A percentile compares a stretch with the other conserved stretches of the same genome.
phyloP scores from a whole-genome alignment of 2,888 invertebrate genomes.

The Isoperla grammatica region DNA sequence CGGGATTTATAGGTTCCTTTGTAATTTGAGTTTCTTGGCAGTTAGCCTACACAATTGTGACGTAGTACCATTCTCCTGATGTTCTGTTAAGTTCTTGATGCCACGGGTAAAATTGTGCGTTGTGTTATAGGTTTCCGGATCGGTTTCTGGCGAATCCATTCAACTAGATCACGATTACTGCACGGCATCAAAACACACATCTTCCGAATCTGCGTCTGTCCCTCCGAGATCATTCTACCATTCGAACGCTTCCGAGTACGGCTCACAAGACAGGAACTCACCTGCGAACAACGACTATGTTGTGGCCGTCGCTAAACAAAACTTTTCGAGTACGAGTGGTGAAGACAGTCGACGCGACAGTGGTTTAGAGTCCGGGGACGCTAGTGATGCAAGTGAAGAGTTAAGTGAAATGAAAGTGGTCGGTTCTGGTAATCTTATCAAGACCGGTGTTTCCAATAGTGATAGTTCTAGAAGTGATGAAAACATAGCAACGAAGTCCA shows the following conservation, averaged over 20 bases:
- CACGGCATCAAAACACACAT: constrained; percentile 27
- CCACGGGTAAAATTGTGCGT: background rate
- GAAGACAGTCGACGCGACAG: constrained; percentile 39
- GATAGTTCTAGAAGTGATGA: background rate
- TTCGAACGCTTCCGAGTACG: constrained; percentile 30
- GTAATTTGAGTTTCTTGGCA: too few species aligned
- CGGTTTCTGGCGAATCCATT: constrained; percentile 39
- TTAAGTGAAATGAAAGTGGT: background rate
- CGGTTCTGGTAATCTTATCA: too few species aligned
- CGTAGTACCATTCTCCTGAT: too few species aligned
- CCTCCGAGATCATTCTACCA: constrained; percentile 31
- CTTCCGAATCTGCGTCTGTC: constrained; percentile 18
- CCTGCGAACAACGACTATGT: constrained; percentile 17
- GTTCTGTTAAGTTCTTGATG: too few species aligned
- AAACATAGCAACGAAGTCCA: background rate
- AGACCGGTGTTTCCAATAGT: background rate
- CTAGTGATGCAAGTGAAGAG: constrained; percentile 42
- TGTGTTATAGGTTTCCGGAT: constrained; percentile 28
- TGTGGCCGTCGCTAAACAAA: constrained; percentile 19
- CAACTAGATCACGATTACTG: constrained; percentile 58
- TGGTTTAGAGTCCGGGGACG: constrained; percentile 44
- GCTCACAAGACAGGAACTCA: background rate
- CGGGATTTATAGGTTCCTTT: too few species aligned
- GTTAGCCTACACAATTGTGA: too few species aligned
- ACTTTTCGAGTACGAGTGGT: constrained; percentile 6